A percentile compares a stretch with the other conserved stretches of the same genome.
Conservation (phyloP, 1,140 invertebrate species). For the Zeugodacus cucurbitae region DNA sequence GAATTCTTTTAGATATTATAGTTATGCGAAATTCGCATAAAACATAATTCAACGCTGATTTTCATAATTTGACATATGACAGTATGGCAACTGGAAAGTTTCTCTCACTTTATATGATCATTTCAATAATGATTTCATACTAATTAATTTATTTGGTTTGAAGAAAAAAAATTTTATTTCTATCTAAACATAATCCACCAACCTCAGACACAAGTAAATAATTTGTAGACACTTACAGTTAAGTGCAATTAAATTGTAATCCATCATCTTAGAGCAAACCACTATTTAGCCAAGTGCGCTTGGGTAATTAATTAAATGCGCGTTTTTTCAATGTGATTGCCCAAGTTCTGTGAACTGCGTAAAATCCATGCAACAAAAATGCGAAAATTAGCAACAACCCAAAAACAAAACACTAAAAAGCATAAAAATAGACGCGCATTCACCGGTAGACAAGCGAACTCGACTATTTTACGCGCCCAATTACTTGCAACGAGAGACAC, state of each 20-base stretch:
- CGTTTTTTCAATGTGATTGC: not conserved
- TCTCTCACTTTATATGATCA: too few species aligned
- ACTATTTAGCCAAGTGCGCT: not conserved
- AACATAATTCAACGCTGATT: too few species aligned
- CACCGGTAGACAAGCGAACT: not conserved
- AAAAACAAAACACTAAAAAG: conserved; percentile 1
- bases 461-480: conserved; percentile 10
- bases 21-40: too few species aligned
- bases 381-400: not conserved
- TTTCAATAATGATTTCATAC: too few species aligned
- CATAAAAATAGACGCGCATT: conserved; percentile 14
- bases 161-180: too few species aligned
- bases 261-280: not conserved
- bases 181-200: too few species aligned
- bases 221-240: not conserved
- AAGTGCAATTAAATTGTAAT: not conserved
- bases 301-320: not conserved
- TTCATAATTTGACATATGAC: too few species aligned
- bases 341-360: not conserved
- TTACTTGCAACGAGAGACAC: not conserved
- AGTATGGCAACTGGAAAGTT: too few species aligned
- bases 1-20: too few species aligned
- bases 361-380: not conserved
- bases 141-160: too few species aligned
- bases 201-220: too few species aligned